A percentile compares a stretch with the other conserved stretches of the same genome.
Conservation (phyloP, 2,888 invertebrate genomes). For the Netelia inedita region DNA sequence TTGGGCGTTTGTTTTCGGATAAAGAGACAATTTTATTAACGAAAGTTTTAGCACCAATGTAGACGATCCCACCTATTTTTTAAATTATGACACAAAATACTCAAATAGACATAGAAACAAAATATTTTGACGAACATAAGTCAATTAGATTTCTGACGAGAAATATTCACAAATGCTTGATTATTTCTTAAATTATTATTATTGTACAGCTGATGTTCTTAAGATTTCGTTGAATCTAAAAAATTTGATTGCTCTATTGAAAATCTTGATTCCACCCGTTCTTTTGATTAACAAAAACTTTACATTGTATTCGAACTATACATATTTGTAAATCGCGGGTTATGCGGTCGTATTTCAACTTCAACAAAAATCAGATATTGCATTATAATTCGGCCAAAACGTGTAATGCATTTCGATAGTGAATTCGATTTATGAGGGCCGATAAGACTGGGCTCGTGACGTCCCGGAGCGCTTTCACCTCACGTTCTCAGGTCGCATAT, state of each 20-base stretch:
- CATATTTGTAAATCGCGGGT: conserved; percentile 21
- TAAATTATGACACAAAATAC: no score
- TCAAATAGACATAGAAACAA: no score
- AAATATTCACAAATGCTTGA: no score
- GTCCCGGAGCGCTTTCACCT: conserved; percentile 53
- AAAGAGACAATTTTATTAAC: background rate
- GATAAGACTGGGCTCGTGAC: conserved; percentile 55
- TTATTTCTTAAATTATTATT: no score
- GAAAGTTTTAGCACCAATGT: no score
- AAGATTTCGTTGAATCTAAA: background rate
- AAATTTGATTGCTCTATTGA: background rate
- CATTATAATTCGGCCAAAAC: conserved; percentile 27
- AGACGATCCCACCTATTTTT: no score
- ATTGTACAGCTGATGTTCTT: no score
- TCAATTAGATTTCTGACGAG: no score
- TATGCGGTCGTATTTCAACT: conserved; percentile 11
- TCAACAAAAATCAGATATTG: conserved; percentile 34
- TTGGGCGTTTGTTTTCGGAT: background rate
- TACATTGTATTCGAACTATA: background rate
- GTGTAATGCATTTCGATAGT: conserved; percentile 50
- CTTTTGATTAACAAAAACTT: background rate
- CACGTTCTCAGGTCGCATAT: conserved; percentile 38
- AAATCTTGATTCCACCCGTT: background rate
- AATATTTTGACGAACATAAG: no score
- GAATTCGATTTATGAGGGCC: conserved; percentile 47